A percentile compares a stretch with the other conserved stretches of the same genome.
Conservation (phyloP, 2,797 vertebrate species). For the Microctenopoma steveboyesi region DNA sequence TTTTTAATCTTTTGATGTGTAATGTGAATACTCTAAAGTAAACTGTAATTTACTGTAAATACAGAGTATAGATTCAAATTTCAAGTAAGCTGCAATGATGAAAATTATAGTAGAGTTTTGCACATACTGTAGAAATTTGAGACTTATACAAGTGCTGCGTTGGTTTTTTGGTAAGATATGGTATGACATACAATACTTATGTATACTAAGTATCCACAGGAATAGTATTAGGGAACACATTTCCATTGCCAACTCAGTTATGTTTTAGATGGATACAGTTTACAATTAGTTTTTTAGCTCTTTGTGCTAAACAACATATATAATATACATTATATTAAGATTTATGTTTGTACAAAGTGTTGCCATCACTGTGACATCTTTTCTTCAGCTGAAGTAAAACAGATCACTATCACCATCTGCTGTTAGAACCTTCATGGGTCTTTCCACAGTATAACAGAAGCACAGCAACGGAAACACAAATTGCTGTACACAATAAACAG, state of each 20-base stretch:
- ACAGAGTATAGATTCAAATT: background rate
- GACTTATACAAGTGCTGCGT: too few species aligned
- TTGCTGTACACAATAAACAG: too few species aligned
- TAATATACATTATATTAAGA: background rate
- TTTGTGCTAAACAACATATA: background rate
- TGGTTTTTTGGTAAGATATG: too few species aligned
- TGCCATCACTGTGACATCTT: background rate
- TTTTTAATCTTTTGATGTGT: conserved; percentile 32
- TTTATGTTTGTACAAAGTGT: conserved; percentile 1
- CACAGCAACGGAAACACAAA: conserved; percentile 28
- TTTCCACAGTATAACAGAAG: background rate
- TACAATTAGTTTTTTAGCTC: too few species aligned
- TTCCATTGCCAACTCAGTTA: background rate
- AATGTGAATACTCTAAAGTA: too few species aligned
- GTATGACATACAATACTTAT: too few species aligned
- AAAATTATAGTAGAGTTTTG: too few species aligned
- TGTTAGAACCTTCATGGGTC: conserved; percentile 28
- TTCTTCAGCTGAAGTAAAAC: conserved; percentile 18
- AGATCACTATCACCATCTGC: conserved; percentile 63
- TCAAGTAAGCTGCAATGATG: background rate
- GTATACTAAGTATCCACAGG: background rate
- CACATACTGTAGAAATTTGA: too few species aligned
- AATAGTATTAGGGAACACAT: background rate
- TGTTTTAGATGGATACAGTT: too few species aligned
- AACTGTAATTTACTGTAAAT: background rate